Conservation (phyloP, 2,113 vertebrate genomes). For the Tyrannus savana region DNA sequence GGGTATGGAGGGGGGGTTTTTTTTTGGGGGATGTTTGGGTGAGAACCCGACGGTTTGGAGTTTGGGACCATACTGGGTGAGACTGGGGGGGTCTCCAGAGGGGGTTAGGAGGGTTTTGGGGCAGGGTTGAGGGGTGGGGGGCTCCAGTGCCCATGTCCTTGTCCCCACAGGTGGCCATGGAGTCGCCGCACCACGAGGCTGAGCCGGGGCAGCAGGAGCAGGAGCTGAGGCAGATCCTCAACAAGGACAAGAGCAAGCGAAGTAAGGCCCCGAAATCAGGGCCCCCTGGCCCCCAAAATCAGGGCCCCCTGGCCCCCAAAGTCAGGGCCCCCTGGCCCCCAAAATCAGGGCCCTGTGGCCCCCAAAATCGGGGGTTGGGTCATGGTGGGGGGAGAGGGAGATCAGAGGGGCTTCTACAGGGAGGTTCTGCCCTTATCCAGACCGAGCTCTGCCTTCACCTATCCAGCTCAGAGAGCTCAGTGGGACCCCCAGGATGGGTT, state of each 20-base stretch:
- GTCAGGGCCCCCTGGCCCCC: neutral
- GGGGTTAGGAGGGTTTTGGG: neutral
- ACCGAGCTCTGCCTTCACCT: neutral
- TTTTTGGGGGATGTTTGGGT: no score
- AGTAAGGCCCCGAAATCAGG: slow-evolving; percentile 74
- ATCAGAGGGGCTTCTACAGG: neutral
- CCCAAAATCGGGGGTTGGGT: neutral
- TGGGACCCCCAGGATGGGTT: neutral
- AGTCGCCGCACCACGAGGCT: slow-evolving; percentile 74
- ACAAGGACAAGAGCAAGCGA: slow-evolving; percentile 87
- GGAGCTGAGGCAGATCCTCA: slow-evolving; percentile 83
- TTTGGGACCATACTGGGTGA: rapidly evolving
- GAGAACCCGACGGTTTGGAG: rapidly evolving
- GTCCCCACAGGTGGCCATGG: slow-evolving; percentile 79
- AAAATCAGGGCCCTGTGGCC: neutral
- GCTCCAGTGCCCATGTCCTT: neutral
- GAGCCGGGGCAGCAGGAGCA: slow-evolving; percentile 81
- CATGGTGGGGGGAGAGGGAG: no score
- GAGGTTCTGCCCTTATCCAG: neutral
- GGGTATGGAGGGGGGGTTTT: slow-evolving; percentile 33
- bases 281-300: neutral
- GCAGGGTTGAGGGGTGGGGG: rapidly evolving
- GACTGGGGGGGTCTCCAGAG: no score
- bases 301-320: neutral
- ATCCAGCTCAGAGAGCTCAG: neutral